Evolutionary conservation across 2,888 invertebrate species (phyloP), one percentile per base, ranked within the genome.

Genomic region (Cephonodes hylas): DNA sequence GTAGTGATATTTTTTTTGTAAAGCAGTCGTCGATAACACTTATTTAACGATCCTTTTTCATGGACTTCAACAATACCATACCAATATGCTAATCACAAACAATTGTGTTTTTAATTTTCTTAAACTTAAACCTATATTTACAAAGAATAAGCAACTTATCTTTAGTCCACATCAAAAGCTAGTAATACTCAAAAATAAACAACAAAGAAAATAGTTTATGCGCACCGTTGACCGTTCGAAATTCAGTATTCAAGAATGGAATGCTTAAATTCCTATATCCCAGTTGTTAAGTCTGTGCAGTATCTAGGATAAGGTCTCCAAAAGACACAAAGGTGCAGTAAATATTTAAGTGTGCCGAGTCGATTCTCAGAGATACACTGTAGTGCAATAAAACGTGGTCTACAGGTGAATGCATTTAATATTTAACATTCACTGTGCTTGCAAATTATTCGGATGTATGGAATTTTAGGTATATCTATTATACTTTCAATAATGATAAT

Each of bases 381-480:
- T n/a, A 25, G n/a, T 48, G 25, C 48, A 48, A 48, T 48, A 48
- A 48, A 48, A 45, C 44, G 48, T 48, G 48, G 48, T 25, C 25
- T 48, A 25, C 48, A 48, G 25, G n/a, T n/a, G n/a, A 25, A 15
- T 25, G 25, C 25, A 48, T 48, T 44, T 25, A 48, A 48, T 25
- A 48, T 48, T 48, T 25, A 48, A 6, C n/a, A n/a, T n/a, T 48
- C 2, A 48, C 25, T n/a, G 13, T n/a, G 25, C 15, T 48, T 23
- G 25, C 15, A 25, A 23, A 48, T 25, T 18, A 20, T 44, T 44
- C 18, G 23, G 48, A 13, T 6, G n/a, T 7, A 25, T 6, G 25
- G n/a, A 23, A 25, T 23, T 25, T n/a, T 25, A 13, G 6, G n/a
- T n/a, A 46, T 23, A n/a, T 7, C 18, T 4, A n/a, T n/a, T n/a